Conservation (phyloP, 2,113 vertebrate genomes). For the Aegithalos caudatus region DNA sequence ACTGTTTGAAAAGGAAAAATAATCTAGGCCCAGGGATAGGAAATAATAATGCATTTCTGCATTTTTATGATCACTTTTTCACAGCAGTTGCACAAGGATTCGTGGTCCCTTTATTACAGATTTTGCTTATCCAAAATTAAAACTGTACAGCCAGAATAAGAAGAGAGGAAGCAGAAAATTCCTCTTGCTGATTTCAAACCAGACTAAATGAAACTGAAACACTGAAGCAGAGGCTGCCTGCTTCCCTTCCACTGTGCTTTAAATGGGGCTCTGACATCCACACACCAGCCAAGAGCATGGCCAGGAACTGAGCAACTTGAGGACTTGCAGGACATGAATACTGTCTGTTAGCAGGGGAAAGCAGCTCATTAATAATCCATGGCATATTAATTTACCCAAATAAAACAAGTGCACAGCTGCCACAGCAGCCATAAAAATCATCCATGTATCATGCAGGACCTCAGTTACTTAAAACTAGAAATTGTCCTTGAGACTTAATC, state of each 20-base stretch:
- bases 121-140: not conserved
- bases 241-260: not conserved
- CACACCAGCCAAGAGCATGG: not conserved
- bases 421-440: not conserved
- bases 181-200: not conserved
- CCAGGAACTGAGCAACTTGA: not conserved
- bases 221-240: not conserved
- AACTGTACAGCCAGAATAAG: not conserved
- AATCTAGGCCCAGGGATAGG: not conserved
- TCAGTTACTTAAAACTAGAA: not conserved
- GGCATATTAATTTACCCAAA: not conserved
- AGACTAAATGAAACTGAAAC: not conserved
- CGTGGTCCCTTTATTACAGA: not conserved
- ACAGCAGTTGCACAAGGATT: not conserved
- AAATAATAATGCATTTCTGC: not conserved
- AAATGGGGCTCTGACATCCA: not conserved
- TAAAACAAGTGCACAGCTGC: slow-evolving; percentile 7
- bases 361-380: not conserved
- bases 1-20: not conserved
- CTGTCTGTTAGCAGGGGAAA: not conserved
- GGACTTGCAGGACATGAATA: not conserved
- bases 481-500: not conserved
- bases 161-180: not conserved
- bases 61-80: not conserved
- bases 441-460: not conserved